Percentiles rank a stretch among this genome's conserved stretches.
phyloP scores from a whole-genome alignment of 2,113 vertebrate genomes.

The Loxodonta africana region DNA sequence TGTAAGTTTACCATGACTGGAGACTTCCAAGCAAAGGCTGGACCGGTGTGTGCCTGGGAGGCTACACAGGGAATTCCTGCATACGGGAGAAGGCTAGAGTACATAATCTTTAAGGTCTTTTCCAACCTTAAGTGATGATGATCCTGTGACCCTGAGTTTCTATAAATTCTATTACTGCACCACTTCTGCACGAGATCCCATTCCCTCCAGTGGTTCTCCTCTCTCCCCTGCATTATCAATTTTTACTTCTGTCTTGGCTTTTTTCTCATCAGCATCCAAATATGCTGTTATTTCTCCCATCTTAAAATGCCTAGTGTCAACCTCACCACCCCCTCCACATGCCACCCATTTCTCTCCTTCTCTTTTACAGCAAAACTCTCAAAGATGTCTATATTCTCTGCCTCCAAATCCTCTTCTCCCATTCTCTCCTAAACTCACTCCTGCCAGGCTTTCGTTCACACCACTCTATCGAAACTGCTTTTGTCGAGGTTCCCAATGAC shows the following conservation, averaged over 20 bases:
- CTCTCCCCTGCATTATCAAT: not conserved
- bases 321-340: not conserved
- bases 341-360: not conserved
- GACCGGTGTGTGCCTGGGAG: not conserved
- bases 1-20: not conserved
- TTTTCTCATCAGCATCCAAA: conserved; percentile 33
- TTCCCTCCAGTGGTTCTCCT: not conserved
- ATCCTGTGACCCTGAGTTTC: not conserved
- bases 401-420: too few species aligned
- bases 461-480: not conserved
- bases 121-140: not conserved
- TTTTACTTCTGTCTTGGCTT: conserved; percentile 32
- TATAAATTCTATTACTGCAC: not conserved
- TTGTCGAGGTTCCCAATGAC: not conserved
- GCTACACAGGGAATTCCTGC: not conserved
- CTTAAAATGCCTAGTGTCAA: conserved; percentile 29
- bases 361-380: conserved; percentile 33
- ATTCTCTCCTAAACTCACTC: too few species aligned
- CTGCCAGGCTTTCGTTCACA: not conserved
- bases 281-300: conserved; percentile 13
- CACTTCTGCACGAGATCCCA: not conserved
- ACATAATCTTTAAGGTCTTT: not conserved
- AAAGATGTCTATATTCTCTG: not conserved
- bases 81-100: not conserved
- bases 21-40: conserved; percentile 55